Base-by-base conservation (phyloP, 2,888 invertebrate species). In the Apomyelois bistriatella region DNA sequence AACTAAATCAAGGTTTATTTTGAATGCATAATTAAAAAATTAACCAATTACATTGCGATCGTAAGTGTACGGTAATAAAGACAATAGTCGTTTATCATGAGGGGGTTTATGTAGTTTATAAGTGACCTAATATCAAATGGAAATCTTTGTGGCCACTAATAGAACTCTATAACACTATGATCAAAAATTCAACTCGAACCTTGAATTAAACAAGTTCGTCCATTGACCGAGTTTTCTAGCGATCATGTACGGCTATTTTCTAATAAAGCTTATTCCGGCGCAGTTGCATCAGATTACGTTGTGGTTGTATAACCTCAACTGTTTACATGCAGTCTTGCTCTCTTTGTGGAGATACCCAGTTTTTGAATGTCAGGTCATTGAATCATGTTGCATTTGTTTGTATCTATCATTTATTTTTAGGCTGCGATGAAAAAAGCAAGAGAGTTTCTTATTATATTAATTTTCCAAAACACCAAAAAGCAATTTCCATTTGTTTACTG, bases 311-410 rank as follows among this genome's bases (percentile, higher is more conserved):
- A 46, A 46, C 43, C n/a, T 43, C 43, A 30, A 10, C 32, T 35
- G 43, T 43, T 46, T 46, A 46, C 46, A 46, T 32, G 10, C 32
- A n/a, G 30, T 46, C 46, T 32, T 46, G 32, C 6, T 46, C n/a
- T 46, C 46, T 46, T 46, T 46, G 46, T 32, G 10, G 46, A 32
- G 46, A 32, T 35, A 42, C 54, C 46, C 46, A 46, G 15, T 32
- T 46, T 43, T 46, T 46, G 32, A 46, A 46, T 46, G 46, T 46
- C 30, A 46, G 13, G 36, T 48, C 46, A 47, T 37, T 43, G 30
- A 28, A 9, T 43, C 13, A 8, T 22, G 22, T 5, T 22, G 22
- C 5, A 22, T 22, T 5, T n/a, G n/a, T n/a, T n/a, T n/a, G n/a
- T n/a, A n/a, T 22, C 22, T 22, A 22, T 9, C 15, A 16, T 9